These are phyloP conservation scores for Chauna torquata DNA, from an alignment of 2,113 vertebrate genomes.

Conservation along the genomic window DNA sequence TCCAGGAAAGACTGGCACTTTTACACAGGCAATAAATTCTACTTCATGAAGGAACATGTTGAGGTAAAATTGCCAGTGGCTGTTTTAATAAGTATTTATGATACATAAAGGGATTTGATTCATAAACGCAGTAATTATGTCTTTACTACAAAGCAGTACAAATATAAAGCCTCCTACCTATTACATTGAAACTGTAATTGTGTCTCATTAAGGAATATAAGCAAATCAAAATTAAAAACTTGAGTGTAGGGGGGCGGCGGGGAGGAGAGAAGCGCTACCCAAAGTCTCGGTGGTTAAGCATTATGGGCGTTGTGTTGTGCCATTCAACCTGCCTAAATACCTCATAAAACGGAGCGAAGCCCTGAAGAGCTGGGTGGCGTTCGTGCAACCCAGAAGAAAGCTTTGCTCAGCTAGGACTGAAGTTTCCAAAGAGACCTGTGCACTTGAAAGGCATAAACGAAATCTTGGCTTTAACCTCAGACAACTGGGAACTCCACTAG, in stretches of 20 bases:
- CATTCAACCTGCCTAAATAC: constrained; percentile 48
- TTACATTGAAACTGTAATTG: constrained; percentile 68
- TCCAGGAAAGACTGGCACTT: constrained; percentile 38
- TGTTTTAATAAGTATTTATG: constrained; percentile 74
- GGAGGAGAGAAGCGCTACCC: not conserved
- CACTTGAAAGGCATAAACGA: constrained; percentile 1
- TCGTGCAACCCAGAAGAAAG: not conserved
- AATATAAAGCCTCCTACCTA: constrained; percentile 70
- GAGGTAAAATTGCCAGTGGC: constrained; percentile 60
- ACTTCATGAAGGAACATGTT: constrained; percentile 67
- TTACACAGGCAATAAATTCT: constrained; percentile 64
- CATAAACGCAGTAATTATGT: constrained; percentile 61
- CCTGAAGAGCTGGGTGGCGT: constrained; percentile 24
- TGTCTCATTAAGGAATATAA: constrained; percentile 63
- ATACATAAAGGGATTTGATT: constrained; percentile 70
- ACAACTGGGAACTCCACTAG: not conserved
- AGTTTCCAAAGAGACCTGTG: not conserved
- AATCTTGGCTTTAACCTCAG: not conserved
- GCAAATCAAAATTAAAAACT: constrained; percentile 68
- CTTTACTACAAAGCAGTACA: constrained; percentile 72
- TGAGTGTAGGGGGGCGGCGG: not conserved
- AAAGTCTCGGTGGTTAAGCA: constrained; percentile 7
- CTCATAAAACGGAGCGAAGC: constrained; percentile 1
- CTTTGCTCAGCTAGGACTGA: constrained; percentile 2
- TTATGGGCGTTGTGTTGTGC: constrained; percentile 38